Base-by-base conservation (phyloP, 2,113 vertebrate species). In the Tursiops truncatus region DNA sequence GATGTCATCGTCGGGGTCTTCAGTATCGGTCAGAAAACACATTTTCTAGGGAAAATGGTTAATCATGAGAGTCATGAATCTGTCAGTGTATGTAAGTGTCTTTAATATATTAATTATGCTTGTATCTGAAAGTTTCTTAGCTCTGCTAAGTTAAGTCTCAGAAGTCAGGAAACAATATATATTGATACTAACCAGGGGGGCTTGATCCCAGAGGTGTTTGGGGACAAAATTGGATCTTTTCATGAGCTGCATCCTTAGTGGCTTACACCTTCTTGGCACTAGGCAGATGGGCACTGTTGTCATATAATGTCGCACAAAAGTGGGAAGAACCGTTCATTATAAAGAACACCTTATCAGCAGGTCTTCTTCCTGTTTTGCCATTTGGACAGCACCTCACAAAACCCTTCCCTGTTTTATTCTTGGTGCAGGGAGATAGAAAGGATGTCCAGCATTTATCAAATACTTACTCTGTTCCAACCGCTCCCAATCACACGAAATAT, bases 31-130 rank as follows among this genome's bases (percentile, higher is more conserved):
- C 50, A 71, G 84, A 96, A 97, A 4, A 1, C 6, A 33, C 20
- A 91, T 89, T 94, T 97, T 31, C 53, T 86, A 68, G 90, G 70
- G 38, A 96, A 96, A 94, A 79, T 56, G 58, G 6, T n/a, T 70
- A 10, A n/a, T 18, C 44, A 0, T 20, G n/a, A 81, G 44, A 95
- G 25, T 38, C 33, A 1, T 8, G n/a, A 73, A 74, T 85, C n/a
- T 76, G 12, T 15, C 36, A 65, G 6, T 12, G 3, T 36, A 2
- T 1, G 14, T 23, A 62, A 53, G 56, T 12, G 60, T 62, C 56
- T 68, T 47, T 41, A 53, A 60, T 23, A 4, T 2, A 6, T 67
- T 50, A 15, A 82, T 76, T 21, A 36, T 9, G 17, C 21, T 17
- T 36, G 18, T 8, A 31, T 31, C 23, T 25, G 20, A 74, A 50